Percentiles rank a stretch among this genome's conserved stretches.
Conservation (phyloP, 2,113 vertebrate genomes). For the Cyprinus carpio region DNA sequence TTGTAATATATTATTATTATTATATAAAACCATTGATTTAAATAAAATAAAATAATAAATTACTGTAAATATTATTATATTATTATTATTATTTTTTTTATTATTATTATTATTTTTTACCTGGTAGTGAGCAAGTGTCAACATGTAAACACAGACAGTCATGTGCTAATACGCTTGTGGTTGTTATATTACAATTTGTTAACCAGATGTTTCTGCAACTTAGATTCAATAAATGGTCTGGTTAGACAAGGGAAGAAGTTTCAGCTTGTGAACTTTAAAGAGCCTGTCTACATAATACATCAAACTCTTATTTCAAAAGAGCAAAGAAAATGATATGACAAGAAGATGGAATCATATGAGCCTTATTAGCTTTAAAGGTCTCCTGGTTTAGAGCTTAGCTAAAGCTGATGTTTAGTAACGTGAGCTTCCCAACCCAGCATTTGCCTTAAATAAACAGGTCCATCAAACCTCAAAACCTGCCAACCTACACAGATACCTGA, state of each 20-base stretch:
- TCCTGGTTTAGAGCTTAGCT: not conserved
- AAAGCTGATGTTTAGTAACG: not conserved
- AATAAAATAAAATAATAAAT: no score
- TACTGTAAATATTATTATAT: no score
- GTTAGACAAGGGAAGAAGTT: not conserved
- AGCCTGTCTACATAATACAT: constrained; percentile 5
- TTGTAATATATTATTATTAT: no score
- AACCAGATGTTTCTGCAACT: not conserved
- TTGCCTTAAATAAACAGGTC: constrained; percentile 31
- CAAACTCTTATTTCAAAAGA: not conserved
- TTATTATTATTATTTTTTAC: no score
- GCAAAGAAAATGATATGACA: not conserved
- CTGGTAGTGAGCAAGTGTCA: not conserved
- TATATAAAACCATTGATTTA: no score
- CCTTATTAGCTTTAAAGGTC: not conserved
- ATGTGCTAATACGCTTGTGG: no score
- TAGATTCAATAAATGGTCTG: not conserved
- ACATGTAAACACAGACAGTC: not conserved
- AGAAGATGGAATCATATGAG: not conserved
- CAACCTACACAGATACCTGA: not conserved
- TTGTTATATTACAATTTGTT: no score
- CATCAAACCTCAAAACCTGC: not conserved
- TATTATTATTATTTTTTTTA: no score
- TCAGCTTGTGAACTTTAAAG: not conserved
- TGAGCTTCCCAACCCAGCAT: not conserved